phyloP scores from a whole-genome alignment of 92 coral and sea anemone genomes.

The Zoanthus sansibaricus region DNA sequence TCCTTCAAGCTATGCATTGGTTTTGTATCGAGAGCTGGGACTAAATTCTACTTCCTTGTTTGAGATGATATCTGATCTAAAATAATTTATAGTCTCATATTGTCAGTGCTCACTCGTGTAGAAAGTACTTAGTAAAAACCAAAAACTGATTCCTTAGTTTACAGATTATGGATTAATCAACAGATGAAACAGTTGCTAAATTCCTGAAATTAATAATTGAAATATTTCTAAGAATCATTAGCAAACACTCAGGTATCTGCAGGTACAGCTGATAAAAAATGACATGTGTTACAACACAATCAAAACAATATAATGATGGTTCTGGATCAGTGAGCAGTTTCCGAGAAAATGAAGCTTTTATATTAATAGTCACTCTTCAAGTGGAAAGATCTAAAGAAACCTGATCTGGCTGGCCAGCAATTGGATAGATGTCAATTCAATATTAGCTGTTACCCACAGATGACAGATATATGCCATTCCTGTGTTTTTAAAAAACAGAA shows the following conservation, averaged over 20 bases:
- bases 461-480: neutral
- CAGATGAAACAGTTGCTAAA: neutral
- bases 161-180: neutral
- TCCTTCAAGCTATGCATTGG: neutral
- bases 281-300: neutral
- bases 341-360: neutral
- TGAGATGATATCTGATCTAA: neutral
- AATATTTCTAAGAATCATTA: neutral
- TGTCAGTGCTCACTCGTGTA: neutral
- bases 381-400: neutral
- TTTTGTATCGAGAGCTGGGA: neutral
- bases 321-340: constrained; percentile 4
- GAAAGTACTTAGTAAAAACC: neutral
- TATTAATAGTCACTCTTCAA: neutral
- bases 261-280: neutral
- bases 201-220: constrained; percentile 7
- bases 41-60: constrained; percentile 31
- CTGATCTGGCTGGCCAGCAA: neutral
- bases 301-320: neutral
- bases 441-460: neutral
- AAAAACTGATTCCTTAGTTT: neutral
- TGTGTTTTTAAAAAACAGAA: neutral
- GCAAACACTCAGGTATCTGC: neutral
- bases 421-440: neutral
- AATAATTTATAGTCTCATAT: neutral